Evolutionary conservation across 2,797 vertebrate genomes (phyloP).

Genomic region (Microcaecilia unicolor): DNA sequence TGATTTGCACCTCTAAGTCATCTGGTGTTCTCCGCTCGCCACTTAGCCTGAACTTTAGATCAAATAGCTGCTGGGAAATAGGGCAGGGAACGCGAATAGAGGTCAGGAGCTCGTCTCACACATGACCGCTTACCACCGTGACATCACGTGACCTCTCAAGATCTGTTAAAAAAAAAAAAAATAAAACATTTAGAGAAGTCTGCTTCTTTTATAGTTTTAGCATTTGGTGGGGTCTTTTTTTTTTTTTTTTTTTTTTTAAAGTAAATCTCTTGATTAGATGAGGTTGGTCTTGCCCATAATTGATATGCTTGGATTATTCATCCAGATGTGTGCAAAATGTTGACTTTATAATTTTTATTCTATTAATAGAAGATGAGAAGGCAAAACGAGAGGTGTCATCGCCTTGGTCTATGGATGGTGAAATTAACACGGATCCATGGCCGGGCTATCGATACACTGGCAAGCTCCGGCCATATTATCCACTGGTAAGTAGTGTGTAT

Average conservation of each 20-base stretch:
- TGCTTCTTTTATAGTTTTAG: no score
- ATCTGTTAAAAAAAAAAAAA: no score
- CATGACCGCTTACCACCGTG: no score
- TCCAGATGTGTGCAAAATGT: not conserved
- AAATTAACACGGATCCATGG: constrained; percentile 93
- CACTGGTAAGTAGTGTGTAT: constrained; percentile 78
- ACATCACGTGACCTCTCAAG: no score
- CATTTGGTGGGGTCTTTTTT: not conserved
- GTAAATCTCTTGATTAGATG: not conserved
- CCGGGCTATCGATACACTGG: constrained; percentile 90
- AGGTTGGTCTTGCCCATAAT: not conserved
- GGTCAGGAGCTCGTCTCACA: no score
- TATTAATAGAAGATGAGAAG: constrained; percentile 80
- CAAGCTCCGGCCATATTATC: constrained; percentile 88
- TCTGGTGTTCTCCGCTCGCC: no score
- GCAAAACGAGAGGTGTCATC: constrained; percentile 72
- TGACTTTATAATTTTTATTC: not conserved
- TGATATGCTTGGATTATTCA: not conserved
- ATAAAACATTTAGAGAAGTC: no score
- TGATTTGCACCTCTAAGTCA: no score
- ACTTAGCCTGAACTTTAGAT: no score
- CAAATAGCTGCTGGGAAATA: no score
- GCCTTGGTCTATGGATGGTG: constrained; percentile 76
- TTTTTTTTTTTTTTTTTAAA: not conserved
- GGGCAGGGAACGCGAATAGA: no score